phyloP scores from a whole-genome alignment of 2,797 vertebrate genomes.

The Nasua narica region DNA sequence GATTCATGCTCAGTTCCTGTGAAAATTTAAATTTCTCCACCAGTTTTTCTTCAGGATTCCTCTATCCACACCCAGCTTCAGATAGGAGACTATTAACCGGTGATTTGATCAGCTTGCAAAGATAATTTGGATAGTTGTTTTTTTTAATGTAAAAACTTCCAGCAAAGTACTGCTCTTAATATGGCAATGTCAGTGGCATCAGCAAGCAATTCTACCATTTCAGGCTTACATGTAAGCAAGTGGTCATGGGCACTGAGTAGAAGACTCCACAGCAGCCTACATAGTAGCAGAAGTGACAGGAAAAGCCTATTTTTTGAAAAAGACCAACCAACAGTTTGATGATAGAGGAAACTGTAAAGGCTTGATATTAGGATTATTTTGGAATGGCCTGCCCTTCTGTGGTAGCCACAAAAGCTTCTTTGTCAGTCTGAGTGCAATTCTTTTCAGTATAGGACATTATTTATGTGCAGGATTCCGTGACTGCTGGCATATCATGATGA shows the following conservation, averaged over 20 bases:
- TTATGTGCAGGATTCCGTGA: slow-evolving; percentile 4
- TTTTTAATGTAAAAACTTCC: neutral
- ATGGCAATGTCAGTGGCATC: neutral
- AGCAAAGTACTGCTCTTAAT: neutral
- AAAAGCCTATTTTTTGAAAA: neutral
- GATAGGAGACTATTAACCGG: neutral
- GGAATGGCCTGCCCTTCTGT: neutral
- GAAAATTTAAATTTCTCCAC: neutral
- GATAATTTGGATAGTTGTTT: neutral
- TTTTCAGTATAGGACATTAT: neutral
- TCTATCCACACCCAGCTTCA: neutral
- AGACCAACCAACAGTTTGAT: neutral
- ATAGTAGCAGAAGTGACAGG: neutral
- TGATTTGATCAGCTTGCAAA: neutral
- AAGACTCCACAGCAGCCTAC: neutral
- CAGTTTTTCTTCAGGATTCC: neutral
- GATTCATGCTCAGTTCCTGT: neutral
- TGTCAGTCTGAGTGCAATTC: neutral
- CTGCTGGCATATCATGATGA: slow-evolving; percentile 6
- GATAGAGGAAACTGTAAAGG: neutral
- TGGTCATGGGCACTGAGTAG: neutral
- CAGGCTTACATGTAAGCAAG: neutral
- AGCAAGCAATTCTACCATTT: neutral
- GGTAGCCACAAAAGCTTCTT: neutral
- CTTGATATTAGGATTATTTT: neutral